Conservation (phyloP, 2,888 invertebrate genomes). For the Apamea monoglypha region DNA sequence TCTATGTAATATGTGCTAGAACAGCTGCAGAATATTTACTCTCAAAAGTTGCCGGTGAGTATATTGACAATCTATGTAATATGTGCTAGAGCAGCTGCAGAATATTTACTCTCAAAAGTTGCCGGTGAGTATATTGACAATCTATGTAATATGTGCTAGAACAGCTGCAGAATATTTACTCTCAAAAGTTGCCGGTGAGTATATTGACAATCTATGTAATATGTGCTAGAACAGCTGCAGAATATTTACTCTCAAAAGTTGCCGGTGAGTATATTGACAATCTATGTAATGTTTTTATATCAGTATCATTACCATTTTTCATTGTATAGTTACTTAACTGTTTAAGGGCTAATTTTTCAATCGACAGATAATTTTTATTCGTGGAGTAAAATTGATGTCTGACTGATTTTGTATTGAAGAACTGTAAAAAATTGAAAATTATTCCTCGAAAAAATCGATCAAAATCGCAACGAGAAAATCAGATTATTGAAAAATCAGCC, state of each 20-base stretch:
- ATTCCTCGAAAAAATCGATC: too few relatives aligned
- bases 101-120: slow-evolving; percentile 94
- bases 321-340: too few relatives aligned
- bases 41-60: slow-evolving; percentile 93
- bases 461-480: too few relatives aligned
- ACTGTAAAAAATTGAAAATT: too few relatives aligned
- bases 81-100: slow-evolving; percentile 92
- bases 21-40: slow-evolving; percentile 93
- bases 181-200: slow-evolving; percentile 93
- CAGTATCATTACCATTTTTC: neutral
- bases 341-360: neutral
- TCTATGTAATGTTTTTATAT: neutral
- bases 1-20: slow-evolving; percentile 91
- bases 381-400: too few relatives aligned
- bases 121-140: slow-evolving; percentile 91
- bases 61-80: too few relatives aligned
- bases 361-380: too few relatives aligned
- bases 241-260: slow-evolving; percentile 94
- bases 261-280: slow-evolving; percentile 86
- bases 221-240: slow-evolving; percentile 92
- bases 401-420: too few relatives aligned
- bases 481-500: too few relatives aligned
- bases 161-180: slow-evolving; percentile 93
- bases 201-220: too few relatives aligned
- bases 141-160: slow-evolving; percentile 91